A percentile compares a stretch with the other conserved stretches of the same genome.
These are phyloP conservation scores for Danio aesculapii DNA, from an alignment of 2,797 vertebrate species.

Conservation along the genomic window DNA sequence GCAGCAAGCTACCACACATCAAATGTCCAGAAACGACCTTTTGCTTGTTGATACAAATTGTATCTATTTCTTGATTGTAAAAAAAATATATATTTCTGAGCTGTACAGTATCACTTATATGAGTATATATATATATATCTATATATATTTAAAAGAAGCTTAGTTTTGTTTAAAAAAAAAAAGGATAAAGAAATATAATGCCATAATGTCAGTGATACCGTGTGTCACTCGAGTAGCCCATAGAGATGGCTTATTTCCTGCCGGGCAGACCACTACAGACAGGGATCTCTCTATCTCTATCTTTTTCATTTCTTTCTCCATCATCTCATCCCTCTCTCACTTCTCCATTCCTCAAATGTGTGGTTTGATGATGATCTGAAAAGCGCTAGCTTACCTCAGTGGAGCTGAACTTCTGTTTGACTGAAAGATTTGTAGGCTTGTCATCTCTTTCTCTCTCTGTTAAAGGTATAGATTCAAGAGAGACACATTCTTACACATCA, in stretches of 20 bases:
- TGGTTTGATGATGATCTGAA: slow-evolving; percentile 24
- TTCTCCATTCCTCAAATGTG: slow-evolving; percentile 7
- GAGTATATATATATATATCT: slow-evolving; percentile 73
- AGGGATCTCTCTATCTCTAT: slow-evolving; percentile 76
- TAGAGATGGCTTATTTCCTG: slow-evolving; percentile 89
- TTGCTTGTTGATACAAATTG: slow-evolving; percentile 99
- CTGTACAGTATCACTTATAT: slow-evolving; percentile 88
- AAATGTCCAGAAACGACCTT: slow-evolving; percentile 98
- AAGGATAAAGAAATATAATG: slow-evolving; percentile 73
- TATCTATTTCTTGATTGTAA: slow-evolving; percentile 99
- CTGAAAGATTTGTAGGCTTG: background rate
- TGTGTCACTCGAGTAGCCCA: slow-evolving; percentile 98
- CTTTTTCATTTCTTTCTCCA: slow-evolving; percentile 21
- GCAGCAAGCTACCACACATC: slow-evolving; percentile 90
- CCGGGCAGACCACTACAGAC: slow-evolving; percentile 91
- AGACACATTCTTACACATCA: slow-evolving; percentile 43
- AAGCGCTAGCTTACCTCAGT: slow-evolving; percentile 22
- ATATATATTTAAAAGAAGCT: slow-evolving; percentile 65
- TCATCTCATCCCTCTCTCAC: slow-evolving; percentile 6
- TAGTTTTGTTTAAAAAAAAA: slow-evolving; percentile 82
- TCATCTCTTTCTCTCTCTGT: slow-evolving; percentile 15
- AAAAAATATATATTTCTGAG: slow-evolving; percentile 81
- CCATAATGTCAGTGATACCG: slow-evolving; percentile 95
- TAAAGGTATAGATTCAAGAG: slow-evolving; percentile 50
- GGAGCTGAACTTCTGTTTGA: slow-evolving; percentile 22